These are phyloP conservation scores for Mormyrus hasselquistii DNA, from an alignment of 2,797 vertebrate genomes.

Conservation along the genomic window DNA sequence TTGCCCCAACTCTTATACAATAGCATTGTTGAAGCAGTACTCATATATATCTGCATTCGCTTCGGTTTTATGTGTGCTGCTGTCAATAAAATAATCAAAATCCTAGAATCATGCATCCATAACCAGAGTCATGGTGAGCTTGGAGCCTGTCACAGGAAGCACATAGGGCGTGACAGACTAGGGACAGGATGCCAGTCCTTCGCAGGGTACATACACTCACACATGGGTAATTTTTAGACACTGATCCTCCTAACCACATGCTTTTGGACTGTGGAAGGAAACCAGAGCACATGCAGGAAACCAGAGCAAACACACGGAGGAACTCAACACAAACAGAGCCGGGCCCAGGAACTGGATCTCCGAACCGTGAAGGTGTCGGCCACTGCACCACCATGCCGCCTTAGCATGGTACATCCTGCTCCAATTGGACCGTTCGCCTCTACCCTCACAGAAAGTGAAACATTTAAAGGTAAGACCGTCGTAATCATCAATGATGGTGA, in stretches of 20 bases:
- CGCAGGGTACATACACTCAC: background rate
- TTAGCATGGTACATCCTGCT: background rate
- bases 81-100: slow-evolving; percentile 8
- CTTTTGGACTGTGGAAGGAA: background rate
- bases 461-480: background rate
- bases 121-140: background rate
- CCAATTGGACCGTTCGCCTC: background rate
- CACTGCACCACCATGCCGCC: background rate
- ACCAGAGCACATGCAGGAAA: background rate
- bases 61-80: background rate
- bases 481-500: background rate
- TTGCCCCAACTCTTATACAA: background rate
- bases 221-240: background rate
- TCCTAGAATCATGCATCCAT: background rate
- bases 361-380: background rate
- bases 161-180: background rate
- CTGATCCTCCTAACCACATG: background rate
- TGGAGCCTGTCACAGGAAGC: background rate
- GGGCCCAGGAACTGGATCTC: background rate
- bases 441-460: background rate
- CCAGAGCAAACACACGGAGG: background rate
- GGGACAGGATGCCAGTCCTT: slow-evolving; percentile 1
- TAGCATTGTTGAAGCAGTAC: background rate
- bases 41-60: background rate
- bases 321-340: background rate